Evolutionary conservation across 2,888 invertebrate genomes (phyloP).

Genomic region (Cistogaster globosa): DNA sequence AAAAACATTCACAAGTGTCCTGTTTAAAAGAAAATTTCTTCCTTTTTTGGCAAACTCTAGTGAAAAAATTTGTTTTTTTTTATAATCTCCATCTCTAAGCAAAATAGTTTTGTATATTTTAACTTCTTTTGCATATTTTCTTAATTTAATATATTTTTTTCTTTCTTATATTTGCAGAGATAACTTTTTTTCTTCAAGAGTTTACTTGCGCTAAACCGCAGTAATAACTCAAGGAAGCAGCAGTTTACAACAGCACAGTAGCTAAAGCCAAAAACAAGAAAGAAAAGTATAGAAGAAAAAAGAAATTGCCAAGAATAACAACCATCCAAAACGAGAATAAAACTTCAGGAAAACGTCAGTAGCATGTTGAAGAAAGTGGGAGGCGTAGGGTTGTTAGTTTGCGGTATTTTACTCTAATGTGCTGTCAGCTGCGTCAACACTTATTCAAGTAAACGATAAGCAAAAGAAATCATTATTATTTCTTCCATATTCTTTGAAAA

Average conservation of each 20-base stretch:
- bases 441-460: constrained; percentile 79
- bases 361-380: constrained; percentile 74
- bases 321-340: constrained; percentile 2
- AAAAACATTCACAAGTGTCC: constrained; percentile 30
- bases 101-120: constrained; percentile 47
- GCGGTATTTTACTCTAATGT: constrained; percentile 76
- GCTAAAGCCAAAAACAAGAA: constrained; percentile 22
- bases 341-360: constrained; percentile 40
- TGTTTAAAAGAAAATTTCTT: constrained; percentile 34
- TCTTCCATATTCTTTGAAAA: constrained; percentile 6
- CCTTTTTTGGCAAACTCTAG: constrained; percentile 52
- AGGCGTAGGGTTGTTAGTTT: constrained; percentile 72
- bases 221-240: constrained; percentile 71
- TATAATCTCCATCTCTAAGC: constrained; percentile 40
- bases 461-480: constrained; percentile 52
- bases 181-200: constrained; percentile 12
- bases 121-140: constrained; percentile 54
- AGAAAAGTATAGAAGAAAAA: constrained; percentile 28
- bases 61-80: background rate
- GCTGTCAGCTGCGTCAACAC: constrained; percentile 78
- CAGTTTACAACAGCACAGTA: constrained; percentile 43
- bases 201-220: constrained; percentile 64
- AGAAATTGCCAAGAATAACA: constrained; percentile 29
- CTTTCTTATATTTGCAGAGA: constrained; percentile 61
- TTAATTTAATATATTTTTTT: constrained; percentile 56